Base-by-base conservation (phyloP, 2,888 invertebrate species). In the Sphaeridia pumilis region DNA sequence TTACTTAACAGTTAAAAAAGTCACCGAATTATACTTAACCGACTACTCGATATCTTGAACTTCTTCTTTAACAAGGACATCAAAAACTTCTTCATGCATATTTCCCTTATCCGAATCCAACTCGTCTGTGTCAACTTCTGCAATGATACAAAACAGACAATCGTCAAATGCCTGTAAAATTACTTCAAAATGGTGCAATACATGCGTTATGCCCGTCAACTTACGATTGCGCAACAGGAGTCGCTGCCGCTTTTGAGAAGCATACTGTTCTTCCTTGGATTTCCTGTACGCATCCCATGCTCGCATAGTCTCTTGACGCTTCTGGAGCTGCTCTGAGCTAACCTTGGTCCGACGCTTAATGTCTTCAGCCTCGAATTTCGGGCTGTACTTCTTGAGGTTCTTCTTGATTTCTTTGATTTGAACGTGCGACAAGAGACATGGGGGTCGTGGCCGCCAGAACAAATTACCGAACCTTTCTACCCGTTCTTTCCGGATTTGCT, bases 361-460 rank as follows among this genome's bases (percentile, higher is more conserved):
- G 74, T 99, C 98, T 74, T 97, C 93, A 68, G 85, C 84, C 72
- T 97, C 95, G 71, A 98, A 98, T 71, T 87, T 84, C 25, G 87
- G 82, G 68, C 90, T 89, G 76, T 90, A 95, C 70, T 92, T 93
- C 78, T 97, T 98, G 69, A 99, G 78, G 72, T 88, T 94, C 78
- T 94, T 97, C 74, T 88, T 92, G 60, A 94, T 88, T 35, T 97
- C 93, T 75, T 92, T 85, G 67, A 93, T 84, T 67, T 89, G 86
- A 45, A 87, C 84, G 44, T 84, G 81, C 0, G 81, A 72, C 2
- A 99, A 77, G 27, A 93, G 76, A 27, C 89, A 82, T 1, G 86
- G 80, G 0, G 95, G 94, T 38, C 97, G 78, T 22, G 98, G 98
- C 62, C 98, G 78, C 97, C 97, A 98, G 68, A 89, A 75, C 69